Base-by-base conservation (phyloP, 2,113 vertebrate genomes). In the Carlito syrichta region DNA sequence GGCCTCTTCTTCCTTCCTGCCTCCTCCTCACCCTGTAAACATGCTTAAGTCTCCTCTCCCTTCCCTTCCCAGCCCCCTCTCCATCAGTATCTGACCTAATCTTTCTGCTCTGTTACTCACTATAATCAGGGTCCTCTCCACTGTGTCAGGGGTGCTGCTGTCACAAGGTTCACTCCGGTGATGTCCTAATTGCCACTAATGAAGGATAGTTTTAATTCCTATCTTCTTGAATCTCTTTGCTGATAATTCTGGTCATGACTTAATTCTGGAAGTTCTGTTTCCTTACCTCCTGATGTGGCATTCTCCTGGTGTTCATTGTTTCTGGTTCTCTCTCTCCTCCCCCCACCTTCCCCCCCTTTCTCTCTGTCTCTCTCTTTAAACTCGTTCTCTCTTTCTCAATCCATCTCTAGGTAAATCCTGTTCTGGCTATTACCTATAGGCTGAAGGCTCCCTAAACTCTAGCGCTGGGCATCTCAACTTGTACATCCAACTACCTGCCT, bases 141-240 rank as follows among this genome's bases (percentile, higher is more conserved):
- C 71, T 4, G 7, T 5, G 35, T n/a, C n/a, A n/a, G n/a, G 12
- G 4, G 2, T 32, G 3, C 27, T 23, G 27, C 2, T 11, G 58
- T 27, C 71, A 35, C 40, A 8, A 32, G 40, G 1, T 3, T 1
- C 10, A 0, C 63, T 68, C 32, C 35, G 20, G 0, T 7, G 20
- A 68, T 13, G 25, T 38, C 60, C 50, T n/a, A 6, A 17, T 35
- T 35, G 23, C 23, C 23, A 8, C 17, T 58, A 16, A 5, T 32
- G 5, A 60, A 43, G 73, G 22, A 11, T 62, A 2, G 16, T 62
- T 58, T 69, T 52, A 81, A 11, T 38, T 27, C n/a, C 52, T 54
- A 8, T 16, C 30, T 81, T 66, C 32, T 35, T 50, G 38, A 73
- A n/a, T 86, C 89, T 69, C 56, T 68, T 79, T 38, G 32, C 50